These are phyloP conservation scores for Urophycis tenuis DNA, from an alignment of 2,797 vertebrate genomes.

Conservation along the genomic window DNA sequence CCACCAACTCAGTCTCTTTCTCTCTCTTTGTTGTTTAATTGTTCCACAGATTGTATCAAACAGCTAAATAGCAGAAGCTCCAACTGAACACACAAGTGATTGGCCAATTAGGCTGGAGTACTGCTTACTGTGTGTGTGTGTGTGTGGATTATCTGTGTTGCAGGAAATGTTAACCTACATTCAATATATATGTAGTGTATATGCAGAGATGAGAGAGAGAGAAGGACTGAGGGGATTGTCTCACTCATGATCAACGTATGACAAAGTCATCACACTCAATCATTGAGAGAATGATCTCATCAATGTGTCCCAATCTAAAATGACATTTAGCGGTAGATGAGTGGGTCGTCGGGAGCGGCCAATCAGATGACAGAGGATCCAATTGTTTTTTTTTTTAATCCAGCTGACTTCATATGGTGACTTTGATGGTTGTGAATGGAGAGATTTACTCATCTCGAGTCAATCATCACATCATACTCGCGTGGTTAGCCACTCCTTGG, in stretches of 20 bases:
- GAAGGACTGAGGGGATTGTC: neutral
- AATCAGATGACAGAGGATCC: neutral
- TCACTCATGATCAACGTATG: neutral
- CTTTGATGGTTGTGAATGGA: neutral
- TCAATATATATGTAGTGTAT: too few relatives aligned
- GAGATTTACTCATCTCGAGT: neutral
- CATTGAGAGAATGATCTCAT: neutral
- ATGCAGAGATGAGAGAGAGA: neutral
- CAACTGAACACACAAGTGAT: slow-evolving; percentile 16
- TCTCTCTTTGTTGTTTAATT: slow-evolving; percentile 52
- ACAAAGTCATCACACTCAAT: neutral
- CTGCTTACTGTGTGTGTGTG: neutral
- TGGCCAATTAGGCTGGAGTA: neutral
- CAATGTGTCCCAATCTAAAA: neutral
- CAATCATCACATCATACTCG: neutral
- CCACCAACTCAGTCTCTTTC: neutral
- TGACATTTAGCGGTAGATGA: neutral
- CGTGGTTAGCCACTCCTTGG: neutral
- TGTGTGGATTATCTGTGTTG: neutral
- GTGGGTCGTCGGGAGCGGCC: neutral
- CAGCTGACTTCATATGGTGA: neutral
- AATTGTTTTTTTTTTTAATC: neutral
- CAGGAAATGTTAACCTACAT: neutral
- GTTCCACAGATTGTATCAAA: slow-evolving; percentile 44
- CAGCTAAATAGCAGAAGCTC: slow-evolving; percentile 24